Evolutionary conservation across 2,797 vertebrate species (phyloP).

Genomic region (Myotis planiceps): DNA sequence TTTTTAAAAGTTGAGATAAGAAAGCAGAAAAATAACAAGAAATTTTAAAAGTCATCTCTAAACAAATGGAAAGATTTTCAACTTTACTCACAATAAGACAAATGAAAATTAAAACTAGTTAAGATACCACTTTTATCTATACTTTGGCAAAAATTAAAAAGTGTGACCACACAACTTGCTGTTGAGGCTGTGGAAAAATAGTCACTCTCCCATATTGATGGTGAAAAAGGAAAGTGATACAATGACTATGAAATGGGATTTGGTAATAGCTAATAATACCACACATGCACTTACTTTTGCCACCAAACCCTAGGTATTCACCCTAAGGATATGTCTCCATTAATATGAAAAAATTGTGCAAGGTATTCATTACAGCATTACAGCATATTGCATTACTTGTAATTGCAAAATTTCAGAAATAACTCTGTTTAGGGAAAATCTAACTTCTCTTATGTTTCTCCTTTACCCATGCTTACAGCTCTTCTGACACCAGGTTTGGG

Average conservation of each 20-base stretch:
- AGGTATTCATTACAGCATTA: neutral
- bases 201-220: neutral
- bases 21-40: neutral
- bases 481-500: neutral
- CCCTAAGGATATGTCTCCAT: neutral
- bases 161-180: neutral
- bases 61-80: constrained; percentile 41
- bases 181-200: neutral
- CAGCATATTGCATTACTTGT: neutral
- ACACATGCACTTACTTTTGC: neutral
- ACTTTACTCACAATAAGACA: constrained; percentile 20
- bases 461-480: neutral
- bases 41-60: neutral
- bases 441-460: neutral
- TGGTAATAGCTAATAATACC: neutral
- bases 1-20: constrained; percentile 12
- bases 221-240: neutral
- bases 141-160: neutral
- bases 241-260: neutral
- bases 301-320: neutral
- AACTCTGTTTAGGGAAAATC: neutral
- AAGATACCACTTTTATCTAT: neutral
- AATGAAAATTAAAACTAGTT: neutral
- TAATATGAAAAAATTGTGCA: neutral
- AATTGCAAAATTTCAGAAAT: neutral